A percentile compares a stretch with the other conserved stretches of the same genome.
Evolutionary conservation across 1,140 invertebrate genomes (phyloP).

Genomic region (Drosophila lini): DNA sequence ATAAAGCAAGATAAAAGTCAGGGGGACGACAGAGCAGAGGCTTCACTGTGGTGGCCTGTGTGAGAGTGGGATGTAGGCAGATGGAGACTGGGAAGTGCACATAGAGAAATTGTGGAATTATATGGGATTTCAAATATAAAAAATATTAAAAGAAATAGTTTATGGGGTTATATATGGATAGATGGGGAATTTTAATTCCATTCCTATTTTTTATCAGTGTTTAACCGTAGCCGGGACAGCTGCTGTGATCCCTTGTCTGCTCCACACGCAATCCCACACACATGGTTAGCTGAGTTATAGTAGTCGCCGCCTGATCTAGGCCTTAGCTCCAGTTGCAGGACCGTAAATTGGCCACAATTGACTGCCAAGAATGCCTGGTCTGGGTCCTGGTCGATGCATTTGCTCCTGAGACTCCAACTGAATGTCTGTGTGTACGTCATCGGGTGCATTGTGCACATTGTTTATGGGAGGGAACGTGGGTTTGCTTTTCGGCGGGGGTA

Average conservation of each 20-base stretch:
- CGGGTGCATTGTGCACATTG: conserved; percentile 30
- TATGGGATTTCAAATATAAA: too few relatives aligned
- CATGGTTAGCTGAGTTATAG: conserved; percentile 54
- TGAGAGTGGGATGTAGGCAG: conserved; percentile 28
- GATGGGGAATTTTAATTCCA: too few relatives aligned
- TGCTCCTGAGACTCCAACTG: conserved; percentile 11
- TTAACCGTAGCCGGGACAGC: conserved; percentile 18
- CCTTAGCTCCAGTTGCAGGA: conserved; percentile 59
- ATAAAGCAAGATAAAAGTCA: conserved; percentile 74
- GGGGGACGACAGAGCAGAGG: conserved; percentile 34
- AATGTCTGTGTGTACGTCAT: conserved; percentile 30
- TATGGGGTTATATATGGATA: too few relatives aligned
- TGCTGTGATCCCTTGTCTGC: conserved; percentile 52
- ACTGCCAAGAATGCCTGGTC: conserved; percentile 51
- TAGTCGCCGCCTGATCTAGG: conserved; percentile 24
- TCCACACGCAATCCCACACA: conserved; percentile 65
- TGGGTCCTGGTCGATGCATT: background rate
- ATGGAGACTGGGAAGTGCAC: conserved; percentile 6
- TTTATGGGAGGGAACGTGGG: conserved; percentile 5
- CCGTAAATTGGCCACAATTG: conserved; percentile 73
- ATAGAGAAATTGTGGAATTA: background rate
- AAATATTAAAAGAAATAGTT: too few relatives aligned
- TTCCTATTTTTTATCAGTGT: conserved; percentile 11
- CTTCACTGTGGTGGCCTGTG: conserved; percentile 46
- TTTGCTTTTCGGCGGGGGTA: background rate